These are phyloP conservation scores for Brachyrhaphis roseni DNA, from an alignment of 2,797 vertebrate species.

Conservation along the genomic window DNA sequence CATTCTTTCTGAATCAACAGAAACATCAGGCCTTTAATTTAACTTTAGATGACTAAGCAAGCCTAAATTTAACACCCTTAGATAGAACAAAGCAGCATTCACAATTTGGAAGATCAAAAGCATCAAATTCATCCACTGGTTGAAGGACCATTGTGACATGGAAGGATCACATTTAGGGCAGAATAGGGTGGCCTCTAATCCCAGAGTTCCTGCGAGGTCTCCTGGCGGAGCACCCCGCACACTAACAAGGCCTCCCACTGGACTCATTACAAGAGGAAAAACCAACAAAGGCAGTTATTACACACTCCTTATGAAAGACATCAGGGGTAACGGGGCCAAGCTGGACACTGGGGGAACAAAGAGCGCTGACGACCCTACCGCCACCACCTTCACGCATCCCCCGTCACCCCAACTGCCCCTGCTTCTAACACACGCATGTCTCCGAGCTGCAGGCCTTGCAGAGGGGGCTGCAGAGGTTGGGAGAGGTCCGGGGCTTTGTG, in stretches of 20 bases:
- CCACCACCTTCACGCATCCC: conserved; percentile 14
- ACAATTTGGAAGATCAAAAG: conserved; percentile 58
- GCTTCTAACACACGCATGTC: conserved; percentile 46
- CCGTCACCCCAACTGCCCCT: conserved; percentile 24
- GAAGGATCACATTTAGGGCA: conserved; percentile 54
- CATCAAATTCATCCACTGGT: conserved; percentile 50
- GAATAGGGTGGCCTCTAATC: conserved; percentile 62
- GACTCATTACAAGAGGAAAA: conserved; percentile 73
- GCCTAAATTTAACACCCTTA: conserved; percentile 34
- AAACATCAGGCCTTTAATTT: conserved; percentile 37
- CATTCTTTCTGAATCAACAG: conserved; percentile 26
- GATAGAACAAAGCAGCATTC: conserved; percentile 45
- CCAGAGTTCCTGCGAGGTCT: conserved; percentile 63
- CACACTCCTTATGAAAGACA: conserved; percentile 73
- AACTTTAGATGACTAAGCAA: conserved; percentile 44
- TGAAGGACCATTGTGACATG: conserved; percentile 63
- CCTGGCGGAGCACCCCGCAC: conserved; percentile 58
- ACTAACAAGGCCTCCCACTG: conserved; percentile 73
- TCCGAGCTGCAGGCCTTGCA: conserved; percentile 33
- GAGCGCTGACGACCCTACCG: conserved; percentile 57
- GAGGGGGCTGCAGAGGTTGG: conserved; percentile 37
- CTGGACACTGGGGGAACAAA: conserved; percentile 74
- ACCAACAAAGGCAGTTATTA: conserved; percentile 78
- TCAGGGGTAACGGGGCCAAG: conserved; percentile 61
- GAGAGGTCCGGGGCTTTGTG: conserved; percentile 57